Evolutionary conservation across 2,113 vertebrate species (phyloP), one percentile per base, ranked within the genome.

Genomic region (Plectropomus leopardus): DNA sequence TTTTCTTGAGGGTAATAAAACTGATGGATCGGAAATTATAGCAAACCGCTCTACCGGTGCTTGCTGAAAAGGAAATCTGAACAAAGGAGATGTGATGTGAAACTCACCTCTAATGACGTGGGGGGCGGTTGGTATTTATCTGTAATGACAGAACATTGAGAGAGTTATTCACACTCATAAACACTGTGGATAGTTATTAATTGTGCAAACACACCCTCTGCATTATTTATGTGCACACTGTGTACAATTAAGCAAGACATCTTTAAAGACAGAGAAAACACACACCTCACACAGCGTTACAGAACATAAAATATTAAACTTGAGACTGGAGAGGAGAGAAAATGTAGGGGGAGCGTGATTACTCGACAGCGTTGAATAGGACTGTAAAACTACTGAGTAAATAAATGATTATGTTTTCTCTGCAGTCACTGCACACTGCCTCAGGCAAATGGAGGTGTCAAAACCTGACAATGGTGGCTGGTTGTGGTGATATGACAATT

Each of bases 31-130:
- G 15, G 14, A 4, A 19, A 28, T 34, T 44, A 28, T 17, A 16
- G 7, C 10, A 47, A 75, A 70, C 42, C 1, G 42, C 55, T 63
- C 21, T 30, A 50, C 16, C 53, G 34, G 42, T 28, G 13, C 30
- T 50, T 19, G 0, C 2, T 23, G 16, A 21, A 45, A 34, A 44
- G 7, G 24, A 7, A 44, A 61, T 36, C 24, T 51, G 55, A 74
- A 74, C 9, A 48, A 32, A 53, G 16, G 15, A 59, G 34, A 45
- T 16, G 23, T 32, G 26, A 69, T 36, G 34, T 58, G 44, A 73
- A 72, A 94, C 97, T 97, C 95, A 98, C 97, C 97, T 98, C 95
- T 82, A 95, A 90, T 92, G 97, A 96, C 58, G 96, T 95, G 87
- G 94, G 94, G 14, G 86, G 85, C 44, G 93, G 92, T 78, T 69